phyloP scores from a whole-genome alignment of 1,140 invertebrate species.

The Drosophila baimaii region DNA sequence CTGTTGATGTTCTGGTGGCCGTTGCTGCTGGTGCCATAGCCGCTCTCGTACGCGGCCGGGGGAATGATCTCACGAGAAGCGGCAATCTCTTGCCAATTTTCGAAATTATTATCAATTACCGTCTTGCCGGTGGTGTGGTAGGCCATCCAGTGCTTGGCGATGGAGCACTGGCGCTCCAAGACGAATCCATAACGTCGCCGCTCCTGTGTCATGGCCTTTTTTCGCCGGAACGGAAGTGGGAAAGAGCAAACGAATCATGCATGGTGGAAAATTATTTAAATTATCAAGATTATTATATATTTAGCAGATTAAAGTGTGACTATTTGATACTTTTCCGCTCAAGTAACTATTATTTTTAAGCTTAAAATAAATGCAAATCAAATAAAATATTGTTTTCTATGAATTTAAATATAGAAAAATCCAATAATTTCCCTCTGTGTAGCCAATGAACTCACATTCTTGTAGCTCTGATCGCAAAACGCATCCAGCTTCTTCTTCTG shows the following conservation, averaged over 20 bases:
- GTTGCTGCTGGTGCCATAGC: conserved; percentile 60
- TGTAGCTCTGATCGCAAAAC: conserved; percentile 95
- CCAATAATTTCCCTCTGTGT: conserved; percentile 12
- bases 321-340: neutral
- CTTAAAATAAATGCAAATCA: too few relatives aligned
- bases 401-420: too few relatives aligned
- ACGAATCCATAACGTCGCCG: conserved; percentile 96
- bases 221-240: conserved; percentile 29
- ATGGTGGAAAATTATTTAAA: neutral
- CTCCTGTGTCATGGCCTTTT: conserved; percentile 97
- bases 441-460: conserved; percentile 89
- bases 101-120: conserved; percentile 91
- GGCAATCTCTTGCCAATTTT: conserved; percentile 95
- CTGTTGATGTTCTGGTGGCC: conserved; percentile 52
- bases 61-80: conserved; percentile 91
- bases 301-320: neutral
- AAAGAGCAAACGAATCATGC: conserved; percentile 7
- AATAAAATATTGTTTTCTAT: too few relatives aligned
- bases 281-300: neutral
- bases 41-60: conserved; percentile 73
- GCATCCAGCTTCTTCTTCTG: conserved; percentile 95
- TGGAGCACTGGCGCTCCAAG: conserved; percentile 94
- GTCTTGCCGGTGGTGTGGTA: conserved; percentile 92
- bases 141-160: conserved; percentile 95
- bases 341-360: neutral